phyloP scores from a whole-genome alignment of 2,888 invertebrate genomes.

The Nezara viridula region DNA sequence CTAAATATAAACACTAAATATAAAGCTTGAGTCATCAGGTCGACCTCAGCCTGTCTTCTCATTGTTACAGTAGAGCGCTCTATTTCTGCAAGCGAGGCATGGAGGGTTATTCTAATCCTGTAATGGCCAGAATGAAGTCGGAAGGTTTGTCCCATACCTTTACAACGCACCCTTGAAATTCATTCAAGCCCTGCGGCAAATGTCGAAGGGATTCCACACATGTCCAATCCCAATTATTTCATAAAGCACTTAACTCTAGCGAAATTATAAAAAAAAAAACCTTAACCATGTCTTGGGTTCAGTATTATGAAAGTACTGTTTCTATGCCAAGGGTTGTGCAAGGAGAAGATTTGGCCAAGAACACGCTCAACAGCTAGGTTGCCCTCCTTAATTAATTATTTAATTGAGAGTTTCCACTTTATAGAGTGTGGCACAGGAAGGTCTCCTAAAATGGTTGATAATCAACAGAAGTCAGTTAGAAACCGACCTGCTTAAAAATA shows the following conservation, averaged over 20 bases:
- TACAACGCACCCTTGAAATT: neutral
- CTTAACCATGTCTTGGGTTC: no score
- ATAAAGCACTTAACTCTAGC: neutral
- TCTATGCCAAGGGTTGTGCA: no score
- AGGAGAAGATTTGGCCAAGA: no score
- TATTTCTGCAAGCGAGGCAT: neutral
- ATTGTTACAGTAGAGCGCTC: neutral
- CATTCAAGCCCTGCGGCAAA: neutral
- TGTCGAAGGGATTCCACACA: neutral
- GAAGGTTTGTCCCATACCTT: neutral
- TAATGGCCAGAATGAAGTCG: neutral
- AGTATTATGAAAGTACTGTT: no score
- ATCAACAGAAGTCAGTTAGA: no score
- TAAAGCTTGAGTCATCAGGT: neutral
- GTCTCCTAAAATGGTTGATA: no score
- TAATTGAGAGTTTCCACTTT: no score
- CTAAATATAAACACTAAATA: slow-evolving; percentile 26
- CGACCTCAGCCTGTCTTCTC: slow-evolving; percentile 21
- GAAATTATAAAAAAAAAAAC: no score
- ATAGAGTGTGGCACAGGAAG: no score
- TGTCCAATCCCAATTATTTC: neutral
- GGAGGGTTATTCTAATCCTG: neutral
- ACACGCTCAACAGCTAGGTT: no score
- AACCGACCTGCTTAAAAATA: no score
- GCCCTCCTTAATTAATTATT: no score